Evolutionary conservation across 2,888 invertebrate genomes (phyloP), one percentile per base, ranked within the genome.

Genomic region (Lobophora halterata): DNA sequence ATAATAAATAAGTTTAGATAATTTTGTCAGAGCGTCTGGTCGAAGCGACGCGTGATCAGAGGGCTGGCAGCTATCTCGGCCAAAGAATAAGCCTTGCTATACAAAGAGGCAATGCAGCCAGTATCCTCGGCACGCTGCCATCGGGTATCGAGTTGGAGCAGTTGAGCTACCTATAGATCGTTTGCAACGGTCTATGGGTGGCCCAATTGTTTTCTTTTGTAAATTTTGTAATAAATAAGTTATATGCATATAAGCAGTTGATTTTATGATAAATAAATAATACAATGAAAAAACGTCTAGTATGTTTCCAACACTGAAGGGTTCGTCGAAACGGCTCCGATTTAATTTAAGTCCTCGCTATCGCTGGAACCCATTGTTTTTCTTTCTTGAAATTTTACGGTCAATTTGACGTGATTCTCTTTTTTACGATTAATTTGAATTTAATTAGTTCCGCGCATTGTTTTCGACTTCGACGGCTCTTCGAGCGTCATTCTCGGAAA

Each of bases 311-410:
- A 58, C 36, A 66, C 56, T 78, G 77, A 86, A 85, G 85, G 85
- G 83, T 85, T 81, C 68, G 73, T 74, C 69, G 78, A 77, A 83
- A 79, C 79, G 71, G 71, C 77, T 73, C 73, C 72, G 83, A 79
- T 86, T 85, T 86, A 85, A 86, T 85, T 86, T 83, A 85, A 82
- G 82, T 79, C 82, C 69, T 58, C 68, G 83, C 81, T 86, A 86
- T 86, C 86, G 83, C 58, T 67, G 71, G 66, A 63, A 66, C 65
- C 83, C 83, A 85, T 86, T 87, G 85, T 86, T 86, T 85, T 87
- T 87, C 85, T 85, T 86, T 82, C 72, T 74, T 67, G 71, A 78
- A 82, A 81, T 81, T 86, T 86, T 80, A 80, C 83, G 83, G 82
- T 83, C 80, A 82, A 87, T 87, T 87, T 87, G 83, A 85, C 79